phyloP scores from a whole-genome alignment of 2,113 vertebrate genomes.

The Pardalotus punctatus region DNA sequence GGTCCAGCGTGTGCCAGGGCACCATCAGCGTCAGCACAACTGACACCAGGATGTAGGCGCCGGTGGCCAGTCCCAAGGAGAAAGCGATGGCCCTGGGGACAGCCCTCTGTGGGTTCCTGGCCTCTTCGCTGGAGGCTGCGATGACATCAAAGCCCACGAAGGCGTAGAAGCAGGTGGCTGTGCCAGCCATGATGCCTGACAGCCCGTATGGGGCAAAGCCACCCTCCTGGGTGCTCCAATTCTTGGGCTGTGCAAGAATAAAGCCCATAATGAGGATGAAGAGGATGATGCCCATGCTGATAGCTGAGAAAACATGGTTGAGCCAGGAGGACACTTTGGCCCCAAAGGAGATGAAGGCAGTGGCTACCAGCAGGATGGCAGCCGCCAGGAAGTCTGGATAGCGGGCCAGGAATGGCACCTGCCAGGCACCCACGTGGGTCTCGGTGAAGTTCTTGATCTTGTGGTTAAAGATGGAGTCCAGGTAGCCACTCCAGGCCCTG shows the following conservation, averaged over 20 bases:
- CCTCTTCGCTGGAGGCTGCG: conserved; percentile 91
- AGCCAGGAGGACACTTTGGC: conserved; percentile 94
- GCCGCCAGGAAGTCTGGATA: conserved; percentile 91
- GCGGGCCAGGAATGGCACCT: conserved; percentile 85
- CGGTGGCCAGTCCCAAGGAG: conserved; percentile 82
- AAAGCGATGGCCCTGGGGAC: conserved; percentile 88
- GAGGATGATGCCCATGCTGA: conserved; percentile 84
- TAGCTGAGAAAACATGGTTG: conserved; percentile 87
- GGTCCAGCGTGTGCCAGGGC: conserved; percentile 90
- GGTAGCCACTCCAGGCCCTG: conserved; percentile 92
- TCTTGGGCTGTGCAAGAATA: conserved; percentile 82
- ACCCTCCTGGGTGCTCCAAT: conserved; percentile 86
- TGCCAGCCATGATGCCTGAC: conserved; percentile 91
- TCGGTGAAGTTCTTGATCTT: conserved; percentile 91
- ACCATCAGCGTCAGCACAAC: conserved; percentile 91
- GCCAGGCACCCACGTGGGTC: conserved; percentile 84
- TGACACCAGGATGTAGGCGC: conserved; percentile 90
- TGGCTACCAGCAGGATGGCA: conserved; percentile 84
- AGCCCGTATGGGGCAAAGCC: conserved; percentile 90
- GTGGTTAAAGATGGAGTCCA: conserved; percentile 93
- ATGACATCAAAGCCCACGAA: conserved; percentile 98
- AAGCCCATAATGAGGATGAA: conserved; percentile 93
- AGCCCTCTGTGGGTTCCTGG: conserved; percentile 86
- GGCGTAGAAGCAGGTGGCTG: conserved; percentile 94
- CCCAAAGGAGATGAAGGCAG: conserved; percentile 89